A percentile compares a stretch with the other conserved stretches of the same genome.
These are phyloP conservation scores for Poeciliopsis retropinna DNA, from an alignment of 2,113 vertebrate species.

Conservation along the genomic window DNA sequence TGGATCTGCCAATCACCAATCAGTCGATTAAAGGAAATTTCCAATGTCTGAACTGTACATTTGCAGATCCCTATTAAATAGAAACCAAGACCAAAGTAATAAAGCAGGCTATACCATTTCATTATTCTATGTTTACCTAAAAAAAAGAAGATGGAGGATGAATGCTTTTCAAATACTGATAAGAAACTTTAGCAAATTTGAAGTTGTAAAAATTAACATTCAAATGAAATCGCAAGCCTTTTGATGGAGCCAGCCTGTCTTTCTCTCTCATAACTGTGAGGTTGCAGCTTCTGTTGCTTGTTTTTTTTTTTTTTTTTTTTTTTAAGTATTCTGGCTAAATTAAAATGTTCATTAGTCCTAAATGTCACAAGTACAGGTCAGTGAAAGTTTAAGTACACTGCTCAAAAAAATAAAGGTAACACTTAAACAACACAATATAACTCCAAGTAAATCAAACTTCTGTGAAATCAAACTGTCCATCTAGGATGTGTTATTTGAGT, in stretches of 20 bases:
- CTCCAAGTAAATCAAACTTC: no score
- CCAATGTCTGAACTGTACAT: background rate
- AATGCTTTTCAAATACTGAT: no score
- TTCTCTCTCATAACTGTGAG: background rate
- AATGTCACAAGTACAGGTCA: slow-evolving; percentile 27
- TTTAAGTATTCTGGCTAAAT: background rate
- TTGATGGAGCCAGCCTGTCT: no score
- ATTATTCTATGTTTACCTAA: background rate
- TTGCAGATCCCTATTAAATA: background rate
- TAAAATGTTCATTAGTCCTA: background rate
- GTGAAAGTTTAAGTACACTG: slow-evolving; percentile 25
- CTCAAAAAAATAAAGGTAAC: no score
- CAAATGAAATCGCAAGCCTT: no score
- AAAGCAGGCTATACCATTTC: background rate
- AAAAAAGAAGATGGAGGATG: background rate
- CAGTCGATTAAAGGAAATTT: background rate
- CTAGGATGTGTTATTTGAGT: no score
- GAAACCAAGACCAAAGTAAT: background rate
- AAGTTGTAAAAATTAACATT: no score
- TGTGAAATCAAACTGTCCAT: no score
- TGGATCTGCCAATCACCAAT: background rate
- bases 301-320: no score
- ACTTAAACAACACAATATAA: no score
- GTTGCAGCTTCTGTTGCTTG: background rate
- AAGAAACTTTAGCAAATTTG: no score